Conservation (phyloP, 64 coral and sea anemone species). For the Platygyra sinensis region DNA sequence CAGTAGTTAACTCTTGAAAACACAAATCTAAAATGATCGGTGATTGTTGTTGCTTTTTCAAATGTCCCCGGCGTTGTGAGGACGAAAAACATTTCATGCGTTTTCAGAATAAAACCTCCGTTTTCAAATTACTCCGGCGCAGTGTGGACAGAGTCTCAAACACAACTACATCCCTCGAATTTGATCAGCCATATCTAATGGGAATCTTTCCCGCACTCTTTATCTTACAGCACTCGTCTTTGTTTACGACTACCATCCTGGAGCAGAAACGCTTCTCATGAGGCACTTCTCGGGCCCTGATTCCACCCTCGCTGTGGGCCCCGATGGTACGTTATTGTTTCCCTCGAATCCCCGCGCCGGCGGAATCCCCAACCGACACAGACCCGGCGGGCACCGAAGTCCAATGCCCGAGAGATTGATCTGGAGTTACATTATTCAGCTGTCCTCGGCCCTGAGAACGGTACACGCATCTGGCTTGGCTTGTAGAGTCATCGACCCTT, state of each 20-base stretch:
- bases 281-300: slow-evolving; percentile 93
- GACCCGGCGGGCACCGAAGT: slow-evolving; percentile 73
- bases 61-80: too few species aligned
- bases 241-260: slow-evolving; percentile 96
- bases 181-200: too few species aligned
- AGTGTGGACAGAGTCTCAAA: too few species aligned
- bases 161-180: too few species aligned
- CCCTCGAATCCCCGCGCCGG: slow-evolving; percentile 64
- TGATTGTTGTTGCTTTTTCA: too few species aligned
- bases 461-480: slow-evolving; percentile 89
- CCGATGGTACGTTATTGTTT: slow-evolving; percentile 79
- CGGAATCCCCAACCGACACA: slow-evolving; percentile 51
- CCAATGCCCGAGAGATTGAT: slow-evolving; percentile 95
- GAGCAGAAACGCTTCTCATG: slow-evolving; percentile 86
- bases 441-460: slow-evolving; percentile 92
- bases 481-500: slow-evolving; percentile 94
- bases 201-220: neutral
- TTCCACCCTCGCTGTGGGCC: slow-evolving; percentile 73
- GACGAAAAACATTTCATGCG: too few species aligned
- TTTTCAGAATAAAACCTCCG: too few species aligned
- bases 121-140: too few species aligned
- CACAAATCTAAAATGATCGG: too few species aligned
- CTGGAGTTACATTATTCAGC: slow-evolving; percentile 98
- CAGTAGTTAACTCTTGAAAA: too few species aligned
- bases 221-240: slow-evolving; percentile 80